phyloP scores from a whole-genome alignment of 2,888 invertebrate species.

The Micropterix aruncella region DNA sequence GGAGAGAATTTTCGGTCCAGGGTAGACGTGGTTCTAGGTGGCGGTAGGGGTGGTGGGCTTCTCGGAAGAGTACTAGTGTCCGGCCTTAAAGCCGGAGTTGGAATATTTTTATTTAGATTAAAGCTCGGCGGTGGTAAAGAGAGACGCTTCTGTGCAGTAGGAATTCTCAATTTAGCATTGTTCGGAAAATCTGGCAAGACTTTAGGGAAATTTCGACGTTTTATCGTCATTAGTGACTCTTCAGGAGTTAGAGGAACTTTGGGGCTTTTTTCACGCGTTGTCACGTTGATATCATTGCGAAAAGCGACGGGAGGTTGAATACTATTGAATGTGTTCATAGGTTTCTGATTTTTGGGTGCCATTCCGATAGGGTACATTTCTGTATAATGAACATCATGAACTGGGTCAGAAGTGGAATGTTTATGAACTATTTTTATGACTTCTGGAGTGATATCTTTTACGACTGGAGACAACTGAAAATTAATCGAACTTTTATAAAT shows the following conservation, averaged over 20 bases:
- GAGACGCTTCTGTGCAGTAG: slow-evolving; percentile 35
- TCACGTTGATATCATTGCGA: slow-evolving; percentile 58
- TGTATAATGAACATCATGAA: slow-evolving; percentile 41
- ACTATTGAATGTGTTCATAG: slow-evolving; percentile 11
- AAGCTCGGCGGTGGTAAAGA: slow-evolving; percentile 43
- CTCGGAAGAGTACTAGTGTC: slow-evolving; percentile 20
- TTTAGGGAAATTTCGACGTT: slow-evolving; percentile 70
- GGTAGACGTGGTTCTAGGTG: slow-evolving; percentile 57
- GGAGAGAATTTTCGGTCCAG: slow-evolving; percentile 36
- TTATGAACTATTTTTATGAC: slow-evolving; percentile 42
- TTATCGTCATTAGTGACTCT: slow-evolving; percentile 58
- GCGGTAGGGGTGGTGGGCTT: slow-evolving; percentile 58
- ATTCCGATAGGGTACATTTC: slow-evolving; percentile 16
- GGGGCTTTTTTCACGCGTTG: slow-evolving; percentile 45
- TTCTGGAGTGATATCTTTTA: slow-evolving; percentile 14
- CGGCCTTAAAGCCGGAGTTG: slow-evolving; percentile 10
- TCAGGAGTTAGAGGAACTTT: slow-evolving; percentile 41
- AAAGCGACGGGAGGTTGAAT: slow-evolving; percentile 33
- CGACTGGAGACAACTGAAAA: slow-evolving; percentile 16
- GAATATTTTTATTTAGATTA: background rate
- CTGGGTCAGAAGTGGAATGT: slow-evolving; percentile 55
- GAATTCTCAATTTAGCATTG: slow-evolving; percentile 16
- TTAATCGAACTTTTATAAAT: slow-evolving; percentile 27
- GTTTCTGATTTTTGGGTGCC: slow-evolving; percentile 10
- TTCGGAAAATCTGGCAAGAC: slow-evolving; percentile 65